Evolutionary conservation across 2,113 vertebrate species (phyloP).

Genomic region (Electrona antarctica): DNA sequence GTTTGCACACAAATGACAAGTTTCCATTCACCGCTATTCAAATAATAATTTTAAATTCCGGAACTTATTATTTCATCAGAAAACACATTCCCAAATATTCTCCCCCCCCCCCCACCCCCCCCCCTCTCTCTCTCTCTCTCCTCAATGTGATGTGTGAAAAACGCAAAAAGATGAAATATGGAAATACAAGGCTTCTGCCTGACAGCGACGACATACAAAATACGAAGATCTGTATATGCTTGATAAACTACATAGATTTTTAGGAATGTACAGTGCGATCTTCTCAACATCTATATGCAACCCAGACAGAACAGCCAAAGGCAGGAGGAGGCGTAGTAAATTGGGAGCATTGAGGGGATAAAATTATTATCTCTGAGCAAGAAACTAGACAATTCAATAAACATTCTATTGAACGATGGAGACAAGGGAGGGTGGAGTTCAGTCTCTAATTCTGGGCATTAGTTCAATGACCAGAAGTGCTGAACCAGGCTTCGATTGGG

Average conservation of each 20-base stretch:
- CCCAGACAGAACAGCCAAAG: slow-evolving; percentile 68
- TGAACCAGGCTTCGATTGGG: slow-evolving; percentile 56
- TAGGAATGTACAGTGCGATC: not conserved
- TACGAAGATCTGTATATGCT: too few species aligned
- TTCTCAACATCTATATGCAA: slow-evolving; percentile 44
- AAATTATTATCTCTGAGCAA: slow-evolving; percentile 68
- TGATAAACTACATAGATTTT: too few species aligned
- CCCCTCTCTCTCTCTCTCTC: too few species aligned
- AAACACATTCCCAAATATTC: slow-evolving; percentile 23
- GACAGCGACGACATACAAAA: too few species aligned
- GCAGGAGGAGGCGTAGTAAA: slow-evolving; percentile 52
- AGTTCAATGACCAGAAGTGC: slow-evolving; percentile 72
- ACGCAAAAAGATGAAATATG: too few species aligned
- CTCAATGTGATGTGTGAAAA: too few species aligned
- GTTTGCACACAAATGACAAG: too few species aligned
- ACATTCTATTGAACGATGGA: slow-evolving; percentile 64
- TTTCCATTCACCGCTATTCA: too few species aligned
- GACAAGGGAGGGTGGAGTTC: slow-evolving; percentile 45
- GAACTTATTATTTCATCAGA: slow-evolving; percentile 11
- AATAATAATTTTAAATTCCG: slow-evolving; percentile 15
- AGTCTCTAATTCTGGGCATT: slow-evolving; percentile 63
- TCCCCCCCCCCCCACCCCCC: too few species aligned
- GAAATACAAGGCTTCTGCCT: too few species aligned
- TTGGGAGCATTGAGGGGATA: slow-evolving; percentile 41
- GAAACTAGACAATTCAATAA: slow-evolving; percentile 69